Conservation (phyloP, 2,888 invertebrate genomes). For the Syrphus vitripennis region DNA sequence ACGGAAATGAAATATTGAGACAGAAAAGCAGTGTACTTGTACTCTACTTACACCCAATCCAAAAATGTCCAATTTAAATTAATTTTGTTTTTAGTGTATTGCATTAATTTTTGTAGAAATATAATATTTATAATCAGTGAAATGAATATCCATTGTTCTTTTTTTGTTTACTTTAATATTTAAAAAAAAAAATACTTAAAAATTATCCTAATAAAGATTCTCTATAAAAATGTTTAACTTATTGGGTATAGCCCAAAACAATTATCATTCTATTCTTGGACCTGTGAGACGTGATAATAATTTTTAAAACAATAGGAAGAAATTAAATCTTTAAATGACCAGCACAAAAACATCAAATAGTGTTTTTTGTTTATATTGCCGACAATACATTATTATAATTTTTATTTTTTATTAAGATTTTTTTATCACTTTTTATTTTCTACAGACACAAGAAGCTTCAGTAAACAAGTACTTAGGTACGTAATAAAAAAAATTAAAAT, state of each 20-base stretch:
- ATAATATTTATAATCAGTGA: not conserved
- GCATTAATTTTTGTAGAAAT: no score
- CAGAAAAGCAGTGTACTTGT: no score
- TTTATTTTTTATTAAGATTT: not conserved
- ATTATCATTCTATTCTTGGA: slow-evolving; percentile 30
- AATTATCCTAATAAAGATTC: not conserved
- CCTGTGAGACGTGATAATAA: slow-evolving; percentile 15
- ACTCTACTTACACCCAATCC: no score
- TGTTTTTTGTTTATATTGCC: not conserved
- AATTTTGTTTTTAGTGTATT: no score
- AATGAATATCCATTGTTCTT: not conserved
- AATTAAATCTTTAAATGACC: not conserved
- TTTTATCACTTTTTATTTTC: not conserved
- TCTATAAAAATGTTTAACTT: not conserved
- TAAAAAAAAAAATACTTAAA: not conserved
- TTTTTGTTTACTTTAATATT: no score
- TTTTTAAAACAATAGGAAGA: slow-evolving; percentile 11
- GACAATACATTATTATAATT: not conserved
- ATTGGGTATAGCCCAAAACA: slow-evolving; percentile 5
- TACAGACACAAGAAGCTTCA: not conserved
- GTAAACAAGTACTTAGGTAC: not conserved
- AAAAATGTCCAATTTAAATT: no score
- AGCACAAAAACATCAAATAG: not conserved
- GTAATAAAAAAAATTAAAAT: no score
- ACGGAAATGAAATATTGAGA: no score